A percentile compares a stretch with the other conserved stretches of the same genome.
Conservation (phyloP, 2,888 invertebrate species). For the Leptinotarsa rubiginosa region DNA sequence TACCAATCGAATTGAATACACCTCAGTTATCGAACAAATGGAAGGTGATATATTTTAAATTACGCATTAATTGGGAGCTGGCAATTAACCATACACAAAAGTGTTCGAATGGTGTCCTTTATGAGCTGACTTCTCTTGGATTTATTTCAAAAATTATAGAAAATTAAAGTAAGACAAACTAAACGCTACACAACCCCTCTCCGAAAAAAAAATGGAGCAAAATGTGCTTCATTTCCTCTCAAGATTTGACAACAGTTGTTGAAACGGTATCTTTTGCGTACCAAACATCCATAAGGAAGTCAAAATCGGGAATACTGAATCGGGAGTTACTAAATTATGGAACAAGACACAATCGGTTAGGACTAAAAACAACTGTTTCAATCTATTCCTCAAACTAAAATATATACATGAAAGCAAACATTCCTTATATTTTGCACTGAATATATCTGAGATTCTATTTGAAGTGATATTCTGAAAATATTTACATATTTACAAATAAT, state of each 20-base stretch:
- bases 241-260: not conserved
- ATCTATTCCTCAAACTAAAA: not conserved
- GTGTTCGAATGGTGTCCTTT: too few relatives aligned
- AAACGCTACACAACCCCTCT: not conserved
- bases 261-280: not conserved
- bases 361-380: not conserved
- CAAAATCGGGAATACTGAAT: not conserved
- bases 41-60: too few relatives aligned
- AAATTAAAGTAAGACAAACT: too few relatives aligned
- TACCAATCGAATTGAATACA: too few relatives aligned
- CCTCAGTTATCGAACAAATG: too few relatives aligned
- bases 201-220: not conserved
- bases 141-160: too few relatives aligned
- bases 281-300: not conserved
- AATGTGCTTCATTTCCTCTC: not conserved
- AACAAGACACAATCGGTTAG: not conserved
- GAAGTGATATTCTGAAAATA: too few relatives aligned
- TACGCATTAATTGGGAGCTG: too few relatives aligned
- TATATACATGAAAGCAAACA: not conserved
- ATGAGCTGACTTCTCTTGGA: too few relatives aligned
- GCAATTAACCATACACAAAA: too few relatives aligned
- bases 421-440: not conserved
- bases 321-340: not conserved
- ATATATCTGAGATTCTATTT: too few relatives aligned
- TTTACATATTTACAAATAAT: not conserved